phyloP scores from a whole-genome alignment of 2,888 invertebrate genomes.

The Dryobotodes eremita region DNA sequence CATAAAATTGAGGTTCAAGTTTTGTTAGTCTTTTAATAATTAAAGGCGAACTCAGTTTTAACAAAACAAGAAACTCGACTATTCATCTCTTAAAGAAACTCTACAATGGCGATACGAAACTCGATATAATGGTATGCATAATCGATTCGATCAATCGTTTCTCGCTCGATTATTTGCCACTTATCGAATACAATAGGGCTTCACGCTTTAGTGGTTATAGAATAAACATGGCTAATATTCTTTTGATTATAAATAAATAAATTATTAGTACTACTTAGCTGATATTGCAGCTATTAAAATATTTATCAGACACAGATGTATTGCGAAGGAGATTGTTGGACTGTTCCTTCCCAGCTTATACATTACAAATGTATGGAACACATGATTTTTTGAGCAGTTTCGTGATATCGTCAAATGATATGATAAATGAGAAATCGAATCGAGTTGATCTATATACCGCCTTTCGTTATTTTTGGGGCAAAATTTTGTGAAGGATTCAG shows the following conservation, averaged over 20 bases:
- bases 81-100: constrained; percentile 18
- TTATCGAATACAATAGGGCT: constrained; percentile 38
- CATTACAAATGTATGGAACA: background rate
- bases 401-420: too few species aligned
- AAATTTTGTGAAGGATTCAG: background rate
- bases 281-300: background rate
- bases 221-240: constrained; percentile 8
- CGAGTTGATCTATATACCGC: too few species aligned
- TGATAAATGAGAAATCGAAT: background rate
- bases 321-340: background rate
- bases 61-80: constrained; percentile 29
- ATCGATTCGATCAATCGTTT: constrained; percentile 42
- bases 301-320: background rate
- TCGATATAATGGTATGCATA: constrained; percentile 30
- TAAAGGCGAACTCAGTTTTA: constrained; percentile 25
- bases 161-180: constrained; percentile 45
- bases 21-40: constrained; percentile 47
- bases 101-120: background rate
- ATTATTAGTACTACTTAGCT: background rate
- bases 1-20: constrained; percentile 7
- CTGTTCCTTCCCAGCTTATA: background rate
- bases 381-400: background rate
- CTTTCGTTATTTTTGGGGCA: background rate
- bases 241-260: background rate
- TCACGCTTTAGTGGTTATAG: constrained; percentile 25